Evolutionary conservation across 2,797 vertebrate genomes (phyloP).

Genomic region (Morelia viridis): DNA sequence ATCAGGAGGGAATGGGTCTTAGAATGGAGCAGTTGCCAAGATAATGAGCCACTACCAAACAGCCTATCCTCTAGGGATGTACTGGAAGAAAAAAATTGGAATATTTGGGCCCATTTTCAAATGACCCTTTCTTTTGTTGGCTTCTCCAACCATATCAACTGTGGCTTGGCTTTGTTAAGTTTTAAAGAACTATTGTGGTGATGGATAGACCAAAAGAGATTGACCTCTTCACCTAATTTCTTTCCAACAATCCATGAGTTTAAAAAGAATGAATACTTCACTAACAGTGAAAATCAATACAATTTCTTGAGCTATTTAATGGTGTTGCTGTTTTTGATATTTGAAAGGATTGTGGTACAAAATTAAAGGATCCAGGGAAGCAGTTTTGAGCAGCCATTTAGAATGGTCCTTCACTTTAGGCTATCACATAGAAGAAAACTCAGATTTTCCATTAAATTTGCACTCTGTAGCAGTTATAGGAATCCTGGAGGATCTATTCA

Average conservation of each 20-base stretch:
- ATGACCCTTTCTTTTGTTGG: background rate
- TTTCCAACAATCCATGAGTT: background rate
- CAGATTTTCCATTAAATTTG: background rate
- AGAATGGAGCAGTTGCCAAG: background rate
- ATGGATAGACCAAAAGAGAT: background rate
- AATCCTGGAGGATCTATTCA: background rate
- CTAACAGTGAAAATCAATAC: background rate
- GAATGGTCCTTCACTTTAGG: background rate
- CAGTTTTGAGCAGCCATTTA: background rate
- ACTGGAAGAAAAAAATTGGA: background rate
- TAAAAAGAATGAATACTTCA: background rate
- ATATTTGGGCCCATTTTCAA: background rate
- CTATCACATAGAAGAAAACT: background rate
- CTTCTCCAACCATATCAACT: background rate
- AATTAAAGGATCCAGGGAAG: background rate
- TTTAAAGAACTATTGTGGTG: background rate
- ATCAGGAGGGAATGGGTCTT: background rate
- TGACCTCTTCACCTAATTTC: background rate
- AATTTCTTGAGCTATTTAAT: background rate
- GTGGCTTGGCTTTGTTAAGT: background rate
- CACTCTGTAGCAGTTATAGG: background rate
- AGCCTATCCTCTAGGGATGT: background rate
- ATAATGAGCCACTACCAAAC: background rate
- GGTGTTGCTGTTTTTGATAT: background rate
- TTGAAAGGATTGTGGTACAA: background rate